Base-by-base conservation (phyloP, 2,888 invertebrate species). In the Trypoxylon attenuatum region DNA sequence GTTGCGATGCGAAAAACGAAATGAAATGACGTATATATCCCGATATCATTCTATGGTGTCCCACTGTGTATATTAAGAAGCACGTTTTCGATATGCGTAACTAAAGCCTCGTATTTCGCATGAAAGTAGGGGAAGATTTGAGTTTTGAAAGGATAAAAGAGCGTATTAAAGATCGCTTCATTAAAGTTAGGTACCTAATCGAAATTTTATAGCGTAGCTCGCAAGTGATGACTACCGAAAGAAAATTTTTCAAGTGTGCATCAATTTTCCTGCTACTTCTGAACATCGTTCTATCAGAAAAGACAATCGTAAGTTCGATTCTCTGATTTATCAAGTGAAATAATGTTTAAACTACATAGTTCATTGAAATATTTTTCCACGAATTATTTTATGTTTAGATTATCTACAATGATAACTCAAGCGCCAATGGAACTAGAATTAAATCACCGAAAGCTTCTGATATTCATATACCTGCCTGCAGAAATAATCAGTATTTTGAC, bases 401-500 rank as follows among this genome's bases (percentile, higher is more conserved):
- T n/a, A n/a, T n/a, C n/a, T n/a, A n/a, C n/a, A n/a, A n/a, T n/a
- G n/a, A n/a, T n/a, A n/a, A n/a, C n/a, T n/a, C n/a, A n/a, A n/a
- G n/a, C n/a, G n/a, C n/a, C n/a, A n/a, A n/a, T n/a, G n/a, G n/a
- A n/a, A n/a, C n/a, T n/a, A n/a, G n/a, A n/a, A n/a, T n/a, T n/a
- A n/a, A n/a, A n/a, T n/a, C n/a, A n/a, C n/a, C n/a, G n/a, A n/a
- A n/a, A n/a, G n/a, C n/a, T n/a, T n/a, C n/a, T n/a, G n/a, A n/a
- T n/a, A n/a, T 13, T 2, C 8, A 2, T 0, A 10, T 22, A 27
- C 29, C 29, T 43, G 10, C 45, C n/a, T 81, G 79, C 54, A 49
- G 13, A 1, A 3, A 21, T 2, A 78, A 82, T 46, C 78, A 83
- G 45, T 87, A 84, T 62, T 87, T 77, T 22, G 87, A 88, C 67